Evolutionary conservation across 2,113 vertebrate species (phyloP), one percentile per base, ranked within the genome.

Genomic region (Vulpes vulpes): DNA sequence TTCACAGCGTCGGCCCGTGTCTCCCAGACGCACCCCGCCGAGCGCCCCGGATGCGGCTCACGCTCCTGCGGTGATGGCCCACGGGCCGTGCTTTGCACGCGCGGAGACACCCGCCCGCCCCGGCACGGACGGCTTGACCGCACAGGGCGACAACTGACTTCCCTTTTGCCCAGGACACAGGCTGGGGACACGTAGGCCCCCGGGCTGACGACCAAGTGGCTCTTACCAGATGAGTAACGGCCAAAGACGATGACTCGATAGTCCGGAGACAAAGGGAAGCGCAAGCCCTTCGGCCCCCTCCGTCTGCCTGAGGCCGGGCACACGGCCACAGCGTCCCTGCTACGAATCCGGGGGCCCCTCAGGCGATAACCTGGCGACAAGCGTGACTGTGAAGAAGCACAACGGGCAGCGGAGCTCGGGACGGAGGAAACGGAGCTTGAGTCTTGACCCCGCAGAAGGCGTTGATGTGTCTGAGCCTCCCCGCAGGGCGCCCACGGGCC

Each of bases 141-240:
- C 78, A 15, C 49, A 35, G 38, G 73, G 88, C 74, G 97, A 92
- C 90, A 96, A 80, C 7, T 73, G 95, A 94, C 85, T 82, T 94
- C 59, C 88, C 38, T 67, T 96, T 73, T 60, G 57, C 94, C 73
- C 49, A 64, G 84, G 88, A 81, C 88, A 91, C n/a, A 16, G 88
- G 57, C 76, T 84, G 30, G 35, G 83, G 84, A 73, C 35, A 59
- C 38, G 92, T 79, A 73, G 59, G 76, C 55, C 43, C 92, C 65
- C 38, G 20, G 60, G 49, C 94, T 95, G 88, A 94, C 81, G 91
- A 97, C 57, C 81, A 82, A 85, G 69, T 0, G 5, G 76, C 64
- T 89, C 91, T 80, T 88, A 91, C 55, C 69, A 88, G 90, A 89
- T 55, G 19, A 93, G 74, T 76, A 49, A 85, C 30, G 64, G 30